A percentile compares a stretch with the other conserved stretches of the same genome.
Conservation (phyloP, 2,113 vertebrate species). For the Lagopus muta region DNA sequence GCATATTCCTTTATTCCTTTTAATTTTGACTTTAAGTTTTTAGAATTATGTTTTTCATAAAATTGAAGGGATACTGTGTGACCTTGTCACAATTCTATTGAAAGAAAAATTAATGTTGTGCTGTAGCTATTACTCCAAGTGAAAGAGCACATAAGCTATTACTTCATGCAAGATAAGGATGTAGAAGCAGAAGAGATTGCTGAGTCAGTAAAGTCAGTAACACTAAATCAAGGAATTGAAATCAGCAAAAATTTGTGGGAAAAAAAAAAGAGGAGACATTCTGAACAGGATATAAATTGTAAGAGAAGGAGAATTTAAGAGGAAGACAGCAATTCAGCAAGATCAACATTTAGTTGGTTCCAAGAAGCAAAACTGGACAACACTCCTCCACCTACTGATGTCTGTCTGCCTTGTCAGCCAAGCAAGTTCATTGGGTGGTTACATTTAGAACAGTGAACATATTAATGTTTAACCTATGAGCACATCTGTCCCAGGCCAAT, state of each 20-base stretch:
- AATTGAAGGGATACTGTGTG: background rate
- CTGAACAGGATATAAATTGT: background rate
- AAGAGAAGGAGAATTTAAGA: background rate
- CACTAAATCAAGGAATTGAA: conserved; percentile 17
- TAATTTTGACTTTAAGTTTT: background rate
- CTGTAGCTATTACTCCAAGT: background rate
- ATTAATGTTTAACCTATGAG: background rate
- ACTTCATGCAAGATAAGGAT: background rate
- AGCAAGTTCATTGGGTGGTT: background rate
- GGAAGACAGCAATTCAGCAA: background rate
- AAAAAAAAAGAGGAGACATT: background rate
- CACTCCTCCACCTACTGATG: background rate
- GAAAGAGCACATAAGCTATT: background rate
- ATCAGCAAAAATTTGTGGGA: background rate
- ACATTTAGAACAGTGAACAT: background rate
- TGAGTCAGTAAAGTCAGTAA: background rate
- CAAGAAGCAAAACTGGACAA: background rate
- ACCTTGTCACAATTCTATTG: background rate
- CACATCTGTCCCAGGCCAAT: background rate
- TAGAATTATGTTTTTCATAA: background rate
- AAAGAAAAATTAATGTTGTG: background rate
- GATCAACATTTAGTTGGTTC: background rate
- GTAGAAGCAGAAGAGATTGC: background rate
- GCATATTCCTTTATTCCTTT: background rate
- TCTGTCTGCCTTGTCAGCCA: background rate